These are phyloP conservation scores for Nebria salina DNA, from an alignment of 2,888 invertebrate genomes.

Conservation along the genomic window DNA sequence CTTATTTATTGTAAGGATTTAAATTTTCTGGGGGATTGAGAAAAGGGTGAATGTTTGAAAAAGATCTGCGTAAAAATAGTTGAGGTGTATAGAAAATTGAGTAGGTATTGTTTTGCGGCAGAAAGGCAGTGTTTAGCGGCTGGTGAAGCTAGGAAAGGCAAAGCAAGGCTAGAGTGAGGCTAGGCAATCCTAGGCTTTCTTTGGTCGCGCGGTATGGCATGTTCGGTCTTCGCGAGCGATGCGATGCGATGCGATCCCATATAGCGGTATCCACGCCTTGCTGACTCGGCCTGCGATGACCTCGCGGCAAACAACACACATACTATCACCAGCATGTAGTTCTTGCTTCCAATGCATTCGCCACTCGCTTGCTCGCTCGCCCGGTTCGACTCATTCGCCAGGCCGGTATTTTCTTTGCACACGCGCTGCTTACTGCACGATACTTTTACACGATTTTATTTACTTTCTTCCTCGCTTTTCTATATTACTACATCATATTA, in stretches of 20 bases:
- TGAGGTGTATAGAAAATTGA: too few relatives aligned
- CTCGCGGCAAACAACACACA: conserved; percentile 16
- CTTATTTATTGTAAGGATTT: too few relatives aligned
- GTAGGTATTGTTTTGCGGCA: too few relatives aligned
- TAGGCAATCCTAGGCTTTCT: conserved; percentile 7
- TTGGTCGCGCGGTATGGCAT: not conserved
- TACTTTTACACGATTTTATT: not conserved
- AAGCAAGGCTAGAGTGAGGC: too few relatives aligned
- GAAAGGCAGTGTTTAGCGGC: too few relatives aligned
- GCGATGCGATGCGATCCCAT: not conserved
- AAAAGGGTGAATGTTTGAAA: too few relatives aligned
- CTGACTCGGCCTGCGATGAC: conserved; percentile 35
- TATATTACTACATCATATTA: not conserved
- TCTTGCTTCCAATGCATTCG: not conserved
- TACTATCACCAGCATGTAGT: not conserved
- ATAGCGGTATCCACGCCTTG: conserved; percentile 43
- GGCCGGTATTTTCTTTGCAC: not conserved
- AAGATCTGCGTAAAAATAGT: too few relatives aligned
- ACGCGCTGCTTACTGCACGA: not conserved
- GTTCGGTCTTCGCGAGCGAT: not conserved
- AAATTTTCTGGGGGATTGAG: too few relatives aligned
- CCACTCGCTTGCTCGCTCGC: not conserved
- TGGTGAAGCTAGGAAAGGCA: too few relatives aligned
- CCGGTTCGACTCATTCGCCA: not conserved
- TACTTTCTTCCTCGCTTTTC: not conserved